These are phyloP conservation scores for Tethea ocularis DNA, from an alignment of 2,888 invertebrate species.

Conservation along the genomic window DNA sequence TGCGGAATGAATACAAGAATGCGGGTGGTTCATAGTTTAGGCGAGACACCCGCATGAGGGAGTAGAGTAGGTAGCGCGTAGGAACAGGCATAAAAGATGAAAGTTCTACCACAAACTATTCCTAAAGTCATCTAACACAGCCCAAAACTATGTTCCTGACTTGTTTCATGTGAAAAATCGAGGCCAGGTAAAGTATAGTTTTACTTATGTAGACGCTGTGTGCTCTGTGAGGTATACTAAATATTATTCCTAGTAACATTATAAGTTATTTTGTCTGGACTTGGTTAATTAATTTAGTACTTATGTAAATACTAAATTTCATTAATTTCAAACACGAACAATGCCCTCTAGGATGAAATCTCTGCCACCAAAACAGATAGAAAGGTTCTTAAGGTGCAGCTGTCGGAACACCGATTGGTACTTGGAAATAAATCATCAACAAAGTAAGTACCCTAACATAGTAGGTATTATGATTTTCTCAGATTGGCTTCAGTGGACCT, in stretches of 20 bases:
- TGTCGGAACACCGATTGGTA: too few relatives aligned
- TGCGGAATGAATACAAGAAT: slow-evolving; percentile 7
- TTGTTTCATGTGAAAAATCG: slow-evolving; percentile 15
- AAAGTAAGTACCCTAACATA: neutral
- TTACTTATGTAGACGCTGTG: neutral
- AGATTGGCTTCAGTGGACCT: too few relatives aligned
- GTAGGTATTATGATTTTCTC: too few relatives aligned
- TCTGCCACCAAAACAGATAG: neutral
- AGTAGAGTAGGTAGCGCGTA: slow-evolving; percentile 6
- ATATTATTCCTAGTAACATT: neutral
- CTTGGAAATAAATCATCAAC: too few relatives aligned
- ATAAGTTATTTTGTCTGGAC: neutral
- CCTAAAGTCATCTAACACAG: slow-evolving; percentile 42
- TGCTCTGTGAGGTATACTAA: neutral
- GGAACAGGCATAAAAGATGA: slow-evolving; percentile 23
- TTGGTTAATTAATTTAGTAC: too few relatives aligned
- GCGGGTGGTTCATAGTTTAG: slow-evolving; percentile 23
- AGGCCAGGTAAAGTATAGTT: neutral
- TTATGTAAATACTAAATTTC: too few relatives aligned
- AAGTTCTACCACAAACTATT: slow-evolving; percentile 44
- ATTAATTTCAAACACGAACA: too few relatives aligned
- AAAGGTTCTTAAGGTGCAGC: too few relatives aligned
- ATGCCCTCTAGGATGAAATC: neutral
- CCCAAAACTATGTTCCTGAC: slow-evolving; percentile 27
- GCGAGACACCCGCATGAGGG: slow-evolving; percentile 13